These are phyloP conservation scores for Palythoa grandiflora DNA, from an alignment of 92 coral and sea anemone genomes.

Conservation along the genomic window DNA sequence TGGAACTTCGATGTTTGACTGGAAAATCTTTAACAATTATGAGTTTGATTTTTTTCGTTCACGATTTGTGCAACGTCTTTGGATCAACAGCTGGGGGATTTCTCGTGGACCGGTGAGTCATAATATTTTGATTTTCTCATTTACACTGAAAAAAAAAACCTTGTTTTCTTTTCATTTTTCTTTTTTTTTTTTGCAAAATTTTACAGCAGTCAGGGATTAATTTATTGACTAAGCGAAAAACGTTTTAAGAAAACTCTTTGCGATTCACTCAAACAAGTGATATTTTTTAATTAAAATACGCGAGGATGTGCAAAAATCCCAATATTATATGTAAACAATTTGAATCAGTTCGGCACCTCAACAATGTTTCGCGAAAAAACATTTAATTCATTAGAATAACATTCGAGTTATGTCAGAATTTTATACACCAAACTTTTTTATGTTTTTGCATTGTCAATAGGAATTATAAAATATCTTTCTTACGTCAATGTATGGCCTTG, in stretches of 20 bases:
- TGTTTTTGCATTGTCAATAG: too few species aligned
- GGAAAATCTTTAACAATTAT: conserved; percentile 84
- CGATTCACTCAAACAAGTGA: neutral
- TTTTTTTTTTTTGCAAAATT: neutral
- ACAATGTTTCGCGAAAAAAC: neutral
- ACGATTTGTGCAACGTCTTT: conserved; percentile 88
- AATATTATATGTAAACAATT: neutral
- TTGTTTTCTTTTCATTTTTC: too few species aligned
- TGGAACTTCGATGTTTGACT: conserved; percentile 82
- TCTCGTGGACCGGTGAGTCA: conserved; percentile 85
- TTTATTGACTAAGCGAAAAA: neutral
- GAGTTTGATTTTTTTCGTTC: conserved; percentile 88
- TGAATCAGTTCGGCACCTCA: neutral
- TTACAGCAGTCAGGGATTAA: neutral
- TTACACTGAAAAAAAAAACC: neutral
- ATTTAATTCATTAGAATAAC: neutral
- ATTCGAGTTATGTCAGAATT: neutral
- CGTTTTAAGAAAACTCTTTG: neutral
- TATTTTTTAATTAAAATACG: conserved; percentile 18
- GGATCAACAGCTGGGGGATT: conserved; percentile 89
- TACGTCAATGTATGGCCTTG: too few species aligned
- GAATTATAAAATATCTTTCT: too few species aligned
- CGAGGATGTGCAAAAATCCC: neutral
- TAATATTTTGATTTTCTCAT: neutral
- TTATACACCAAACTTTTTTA: neutral